Percentiles rank a stretch among this genome's conserved stretches.
Evolutionary conservation across 2,888 invertebrate genomes (phyloP).

Genomic region (Parnassius orleans): DNA sequence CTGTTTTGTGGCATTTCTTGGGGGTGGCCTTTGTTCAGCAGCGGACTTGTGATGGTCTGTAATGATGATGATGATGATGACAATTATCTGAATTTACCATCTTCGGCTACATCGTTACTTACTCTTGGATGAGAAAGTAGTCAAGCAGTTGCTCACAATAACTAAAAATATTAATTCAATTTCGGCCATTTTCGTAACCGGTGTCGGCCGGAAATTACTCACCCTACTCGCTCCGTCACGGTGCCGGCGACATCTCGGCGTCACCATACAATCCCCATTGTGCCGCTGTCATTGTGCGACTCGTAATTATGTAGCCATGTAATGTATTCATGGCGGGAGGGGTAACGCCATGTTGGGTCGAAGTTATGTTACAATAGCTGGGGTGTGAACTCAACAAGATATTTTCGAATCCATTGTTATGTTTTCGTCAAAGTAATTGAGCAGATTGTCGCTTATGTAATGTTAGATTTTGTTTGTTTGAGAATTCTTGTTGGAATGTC

Average conservation of each 20-base stretch:
- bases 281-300: constrained; percentile 33
- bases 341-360: constrained; percentile 29
- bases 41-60: too few species aligned
- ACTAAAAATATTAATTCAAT: constrained; percentile 3
- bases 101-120: too few species aligned
- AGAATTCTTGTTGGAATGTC: background rate
- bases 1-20: too few species aligned
- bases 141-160: too few species aligned
- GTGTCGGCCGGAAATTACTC: constrained; percentile 12
- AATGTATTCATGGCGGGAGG: constrained; percentile 34
- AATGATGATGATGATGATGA: too few species aligned
- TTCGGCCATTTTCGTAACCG: constrained; percentile 11
- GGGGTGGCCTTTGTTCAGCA: too few species aligned
- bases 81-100: too few species aligned
- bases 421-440: constrained; percentile 19
- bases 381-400: constrained; percentile 23
- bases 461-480: background rate
- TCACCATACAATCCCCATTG: constrained; percentile 29
- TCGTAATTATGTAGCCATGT: constrained; percentile 40
- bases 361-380: constrained; percentile 22
- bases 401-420: constrained; percentile 15
- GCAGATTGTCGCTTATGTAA: constrained; percentile 17
- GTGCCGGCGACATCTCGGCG: constrained; percentile 22
- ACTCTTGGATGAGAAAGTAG: too few species aligned
- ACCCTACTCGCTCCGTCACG: constrained; percentile 17